Evolutionary conservation across 2,888 invertebrate species (phyloP).

Genomic region (Deladenus siricidicola): DNA sequence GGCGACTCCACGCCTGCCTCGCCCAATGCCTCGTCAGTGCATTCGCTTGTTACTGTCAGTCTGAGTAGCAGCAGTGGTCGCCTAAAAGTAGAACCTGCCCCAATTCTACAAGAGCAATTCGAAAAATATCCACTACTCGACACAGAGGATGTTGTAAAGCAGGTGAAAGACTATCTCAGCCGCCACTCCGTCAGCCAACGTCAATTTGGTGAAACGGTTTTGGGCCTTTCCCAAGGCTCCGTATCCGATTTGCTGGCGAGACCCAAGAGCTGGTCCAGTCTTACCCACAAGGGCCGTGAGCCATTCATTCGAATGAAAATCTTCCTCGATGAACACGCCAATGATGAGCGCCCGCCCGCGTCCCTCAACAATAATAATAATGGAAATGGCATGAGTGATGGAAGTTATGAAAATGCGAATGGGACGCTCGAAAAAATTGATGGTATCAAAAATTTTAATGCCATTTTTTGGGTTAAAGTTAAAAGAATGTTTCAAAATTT

Average conservation of each 20-base stretch:
- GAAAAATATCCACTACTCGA: constrained; percentile 86
- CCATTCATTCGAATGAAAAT: constrained; percentile 96
- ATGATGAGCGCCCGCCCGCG: background rate
- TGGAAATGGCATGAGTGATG: too few species aligned
- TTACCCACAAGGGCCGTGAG: constrained; percentile 79
- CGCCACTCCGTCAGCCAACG: constrained; percentile 74
- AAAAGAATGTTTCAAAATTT: too few species aligned
- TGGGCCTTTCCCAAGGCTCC: constrained; percentile 84
- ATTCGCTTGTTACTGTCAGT: too few species aligned
- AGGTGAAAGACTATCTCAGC: constrained; percentile 57
- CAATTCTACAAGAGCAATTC: constrained; percentile 96
- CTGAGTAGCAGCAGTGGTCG: background rate
- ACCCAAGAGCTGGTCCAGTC: constrained; percentile 98
- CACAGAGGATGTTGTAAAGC: constrained; percentile 84
- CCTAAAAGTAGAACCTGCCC: constrained; percentile 35
- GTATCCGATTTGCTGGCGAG: constrained; percentile 92
- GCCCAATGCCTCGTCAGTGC: background rate
- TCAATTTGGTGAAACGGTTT: constrained; percentile 92
- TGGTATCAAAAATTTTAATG: too few species aligned
- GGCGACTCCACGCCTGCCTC: background rate
- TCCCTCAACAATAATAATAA: background rate
- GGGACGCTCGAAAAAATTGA: too few species aligned
- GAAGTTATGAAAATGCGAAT: too few species aligned
- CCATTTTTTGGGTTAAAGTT: too few species aligned
- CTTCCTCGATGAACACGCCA: constrained; percentile 63